A percentile compares a stretch with the other conserved stretches of the same genome.
Evolutionary conservation across 2,888 invertebrate species (phyloP).

Genomic region (Cheilosia pagana): DNA sequence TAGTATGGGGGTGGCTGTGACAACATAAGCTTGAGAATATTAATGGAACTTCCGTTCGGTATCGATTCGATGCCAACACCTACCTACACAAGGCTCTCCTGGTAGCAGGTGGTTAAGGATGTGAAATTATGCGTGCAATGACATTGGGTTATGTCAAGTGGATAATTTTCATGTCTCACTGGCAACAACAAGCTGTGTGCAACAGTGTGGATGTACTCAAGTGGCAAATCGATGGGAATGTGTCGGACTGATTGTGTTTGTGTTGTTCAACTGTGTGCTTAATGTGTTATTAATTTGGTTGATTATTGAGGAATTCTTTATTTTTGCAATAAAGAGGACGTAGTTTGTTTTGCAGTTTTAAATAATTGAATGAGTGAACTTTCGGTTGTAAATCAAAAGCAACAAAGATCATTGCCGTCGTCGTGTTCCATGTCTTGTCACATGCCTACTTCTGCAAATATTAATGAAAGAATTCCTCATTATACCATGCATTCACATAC

Average conservation of each 20-base stretch:
- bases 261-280: slow-evolving; percentile 3
- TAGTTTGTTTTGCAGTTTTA: not conserved
- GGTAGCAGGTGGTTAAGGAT: slow-evolving; percentile 12
- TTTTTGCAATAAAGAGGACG: not conserved
- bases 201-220: slow-evolving; percentile 32
- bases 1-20: not conserved
- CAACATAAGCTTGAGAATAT: slow-evolving; percentile 27
- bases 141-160: slow-evolving; percentile 62
- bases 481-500: no score
- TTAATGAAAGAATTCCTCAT: no score
- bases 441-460: no score
- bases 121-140: slow-evolving; percentile 59
- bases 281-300: slow-evolving; percentile 20
- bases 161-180: slow-evolving; percentile 48
- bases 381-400: not conserved
- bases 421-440: no score
- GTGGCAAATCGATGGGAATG: slow-evolving; percentile 59
- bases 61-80: not conserved
- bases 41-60: slow-evolving; percentile 17
- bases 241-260: slow-evolving; percentile 17
- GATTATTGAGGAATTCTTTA: not conserved
- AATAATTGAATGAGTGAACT: not conserved
- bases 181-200: not conserved
- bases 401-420: no score
- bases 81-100: not conserved